Percentiles rank a stretch among this genome's conserved stretches.
phyloP scores from a whole-genome alignment of 2,113 vertebrate species.

The Lophura nycthemera region DNA sequence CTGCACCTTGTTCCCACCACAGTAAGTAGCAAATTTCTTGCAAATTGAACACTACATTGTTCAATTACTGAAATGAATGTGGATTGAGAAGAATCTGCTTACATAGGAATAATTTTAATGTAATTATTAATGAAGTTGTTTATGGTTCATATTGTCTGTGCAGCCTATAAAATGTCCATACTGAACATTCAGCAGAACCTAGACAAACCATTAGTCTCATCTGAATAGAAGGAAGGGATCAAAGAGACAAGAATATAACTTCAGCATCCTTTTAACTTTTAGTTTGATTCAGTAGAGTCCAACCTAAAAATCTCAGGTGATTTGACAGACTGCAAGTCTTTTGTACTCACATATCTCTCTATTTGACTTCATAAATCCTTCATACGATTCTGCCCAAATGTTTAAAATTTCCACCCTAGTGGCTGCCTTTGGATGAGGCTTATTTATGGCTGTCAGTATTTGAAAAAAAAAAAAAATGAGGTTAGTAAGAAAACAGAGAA shows the following conservation, averaged over 20 bases:
- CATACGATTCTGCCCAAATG: not conserved
- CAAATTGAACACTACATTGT: not conserved
- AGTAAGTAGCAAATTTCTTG: conserved; percentile 1
- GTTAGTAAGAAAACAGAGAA: not conserved
- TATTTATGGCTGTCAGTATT: not conserved
- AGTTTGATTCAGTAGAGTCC: not conserved
- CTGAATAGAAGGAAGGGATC: not conserved
- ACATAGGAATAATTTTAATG: conserved; percentile 12
- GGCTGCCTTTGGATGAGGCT: not conserved
- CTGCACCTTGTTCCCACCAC: conserved; percentile 16
- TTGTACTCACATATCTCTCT: not conserved
- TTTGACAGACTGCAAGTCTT: conserved; percentile 11
- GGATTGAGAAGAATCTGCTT: not conserved
- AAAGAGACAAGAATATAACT: not conserved
- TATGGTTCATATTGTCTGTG: conserved; percentile 24
- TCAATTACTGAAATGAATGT: not conserved
- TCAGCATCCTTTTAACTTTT: conserved; percentile 33
- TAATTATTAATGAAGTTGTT: conserved; percentile 62
- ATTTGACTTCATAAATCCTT: conserved; percentile 41
- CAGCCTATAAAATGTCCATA: not conserved
- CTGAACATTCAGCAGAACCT: conserved; percentile 31
- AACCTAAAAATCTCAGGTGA: conserved; percentile 8
- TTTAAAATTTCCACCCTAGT: not conserved
- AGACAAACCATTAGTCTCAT: conserved; percentile 35
- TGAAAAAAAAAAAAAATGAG: not conserved